These are phyloP conservation scores for Leucophenga maculata DNA, from an alignment of 2,888 invertebrate species.

Conservation along the genomic window DNA sequence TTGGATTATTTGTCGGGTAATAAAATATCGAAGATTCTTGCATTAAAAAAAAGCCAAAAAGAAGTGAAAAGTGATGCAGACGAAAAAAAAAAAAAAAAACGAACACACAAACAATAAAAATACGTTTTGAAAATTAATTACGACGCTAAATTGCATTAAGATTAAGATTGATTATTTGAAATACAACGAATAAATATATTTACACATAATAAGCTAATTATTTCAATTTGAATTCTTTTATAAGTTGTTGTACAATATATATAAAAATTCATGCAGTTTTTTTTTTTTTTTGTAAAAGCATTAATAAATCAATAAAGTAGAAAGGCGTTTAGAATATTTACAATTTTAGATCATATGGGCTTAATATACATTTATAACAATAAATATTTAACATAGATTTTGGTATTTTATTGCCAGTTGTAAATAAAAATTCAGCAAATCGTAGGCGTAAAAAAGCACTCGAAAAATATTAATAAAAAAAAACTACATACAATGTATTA, in stretches of 20 bases:
- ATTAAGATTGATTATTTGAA: slow-evolving; percentile 56
- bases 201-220: slow-evolving; percentile 47
- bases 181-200: slow-evolving; percentile 66
- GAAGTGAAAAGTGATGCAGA: no score
- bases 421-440: slow-evolving; percentile 15
- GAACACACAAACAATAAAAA: slow-evolving; percentile 37
- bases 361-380: slow-evolving; percentile 15
- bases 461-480: background rate
- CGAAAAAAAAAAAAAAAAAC: slow-evolving; percentile 18
- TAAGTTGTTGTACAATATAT: slow-evolving; percentile 57
- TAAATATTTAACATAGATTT: slow-evolving; percentile 22
- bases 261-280: slow-evolving; percentile 1
- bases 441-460: slow-evolving; percentile 19
- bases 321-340: slow-evolving; percentile 23
- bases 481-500: background rate
- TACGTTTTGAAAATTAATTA: slow-evolving; percentile 16
- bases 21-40: no score
- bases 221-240: slow-evolving; percentile 41
- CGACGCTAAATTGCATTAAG: slow-evolving; percentile 49
- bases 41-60: no score
- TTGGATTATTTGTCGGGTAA: slow-evolving; percentile 40
- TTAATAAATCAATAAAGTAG: slow-evolving; percentile 28
- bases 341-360: slow-evolving; percentile 34
- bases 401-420: slow-evolving; percentile 19
- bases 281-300: slow-evolving; percentile 31